Evolutionary conservation across 2,797 vertebrate genomes (phyloP).

Genomic region (Hylomyscus alleni): DNA sequence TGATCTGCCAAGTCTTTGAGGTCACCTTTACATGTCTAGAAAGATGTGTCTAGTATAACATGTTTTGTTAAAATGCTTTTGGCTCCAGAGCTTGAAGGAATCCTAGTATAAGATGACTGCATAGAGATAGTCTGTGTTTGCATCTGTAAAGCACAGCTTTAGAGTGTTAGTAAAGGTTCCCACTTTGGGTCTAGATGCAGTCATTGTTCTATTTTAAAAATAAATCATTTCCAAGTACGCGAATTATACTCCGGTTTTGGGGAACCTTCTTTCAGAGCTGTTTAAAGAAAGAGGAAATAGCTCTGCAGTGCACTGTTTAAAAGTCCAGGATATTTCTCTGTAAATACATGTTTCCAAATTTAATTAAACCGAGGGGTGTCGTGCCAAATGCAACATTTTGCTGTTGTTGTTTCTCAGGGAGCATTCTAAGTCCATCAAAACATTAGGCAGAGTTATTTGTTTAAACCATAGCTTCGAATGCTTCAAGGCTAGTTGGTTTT

Average conservation of each 20-base stretch:
- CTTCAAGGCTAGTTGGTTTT: not conserved
- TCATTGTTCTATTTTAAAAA: slow-evolving; percentile 44
- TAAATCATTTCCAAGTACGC: slow-evolving; percentile 44
- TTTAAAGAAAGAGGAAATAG: slow-evolving; percentile 27
- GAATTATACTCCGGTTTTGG: not conserved
- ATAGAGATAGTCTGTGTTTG: not conserved
- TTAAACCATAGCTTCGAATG: slow-evolving; percentile 61
- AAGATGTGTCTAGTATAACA: slow-evolving; percentile 15
- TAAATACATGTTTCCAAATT: slow-evolving; percentile 77
- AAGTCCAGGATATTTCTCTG: slow-evolving; percentile 68
- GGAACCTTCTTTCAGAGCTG: not conserved
- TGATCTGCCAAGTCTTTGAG: slow-evolving; percentile 16
- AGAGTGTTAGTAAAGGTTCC: not conserved
- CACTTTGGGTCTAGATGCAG: slow-evolving; percentile 20
- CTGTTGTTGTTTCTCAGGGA: slow-evolving; percentile 5
- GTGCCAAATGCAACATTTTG: slow-evolving; percentile 64
- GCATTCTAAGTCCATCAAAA: slow-evolving; percentile 52
- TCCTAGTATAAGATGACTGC: not conserved
- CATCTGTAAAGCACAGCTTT: slow-evolving; percentile 4
- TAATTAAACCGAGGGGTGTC: slow-evolving; percentile 67
- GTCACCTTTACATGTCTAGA: not conserved
- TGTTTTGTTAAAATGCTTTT: slow-evolving; percentile 12
- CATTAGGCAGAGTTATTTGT: slow-evolving; percentile 32
- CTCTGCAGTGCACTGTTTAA: slow-evolving; percentile 33
- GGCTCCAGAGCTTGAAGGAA: slow-evolving; percentile 23